Conservation (phyloP, 1,140 invertebrate species). For the Eriocheir sinensis region DNA sequence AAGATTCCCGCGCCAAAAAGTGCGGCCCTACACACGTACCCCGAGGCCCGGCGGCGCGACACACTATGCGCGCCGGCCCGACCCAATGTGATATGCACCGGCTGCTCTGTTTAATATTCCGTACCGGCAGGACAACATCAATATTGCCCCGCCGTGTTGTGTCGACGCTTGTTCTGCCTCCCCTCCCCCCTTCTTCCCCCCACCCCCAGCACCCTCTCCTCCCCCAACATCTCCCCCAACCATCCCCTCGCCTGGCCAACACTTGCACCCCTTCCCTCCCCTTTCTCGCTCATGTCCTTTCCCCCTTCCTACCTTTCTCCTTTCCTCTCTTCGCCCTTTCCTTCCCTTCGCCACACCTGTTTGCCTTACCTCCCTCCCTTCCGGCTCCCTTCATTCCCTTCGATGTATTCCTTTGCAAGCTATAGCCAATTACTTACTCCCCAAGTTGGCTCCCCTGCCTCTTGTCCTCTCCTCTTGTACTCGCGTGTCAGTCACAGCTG, state of each 20-base stretch:
- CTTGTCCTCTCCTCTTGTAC: background rate
- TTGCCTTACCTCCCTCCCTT: no score
- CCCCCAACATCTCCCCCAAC: no score
- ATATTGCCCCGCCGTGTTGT: constrained; percentile 2
- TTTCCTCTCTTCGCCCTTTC: background rate
- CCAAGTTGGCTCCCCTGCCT: background rate
- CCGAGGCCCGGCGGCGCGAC: background rate
- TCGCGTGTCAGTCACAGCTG: background rate
- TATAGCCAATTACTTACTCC: background rate
- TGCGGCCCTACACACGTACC: constrained; percentile 11
- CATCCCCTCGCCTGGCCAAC: no score
- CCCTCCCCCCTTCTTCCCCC: background rate
- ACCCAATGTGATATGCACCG: constrained; percentile 23
- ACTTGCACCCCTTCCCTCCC: background rate
- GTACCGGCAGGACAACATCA: constrained; percentile 12
- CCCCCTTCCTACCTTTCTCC: background rate
- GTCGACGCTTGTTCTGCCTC: background rate
- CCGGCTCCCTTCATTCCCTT: background rate
- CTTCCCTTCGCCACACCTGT: background rate
- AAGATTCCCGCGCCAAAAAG: background rate
- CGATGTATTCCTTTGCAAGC: background rate
- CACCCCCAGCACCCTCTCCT: background rate
- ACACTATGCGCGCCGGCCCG: background rate
- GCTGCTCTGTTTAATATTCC: constrained; percentile 24
- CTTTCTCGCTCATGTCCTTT: no score